Evolutionary conservation across 2,888 invertebrate species (phyloP).

Genomic region (Entomobrya multifasciata): DNA sequence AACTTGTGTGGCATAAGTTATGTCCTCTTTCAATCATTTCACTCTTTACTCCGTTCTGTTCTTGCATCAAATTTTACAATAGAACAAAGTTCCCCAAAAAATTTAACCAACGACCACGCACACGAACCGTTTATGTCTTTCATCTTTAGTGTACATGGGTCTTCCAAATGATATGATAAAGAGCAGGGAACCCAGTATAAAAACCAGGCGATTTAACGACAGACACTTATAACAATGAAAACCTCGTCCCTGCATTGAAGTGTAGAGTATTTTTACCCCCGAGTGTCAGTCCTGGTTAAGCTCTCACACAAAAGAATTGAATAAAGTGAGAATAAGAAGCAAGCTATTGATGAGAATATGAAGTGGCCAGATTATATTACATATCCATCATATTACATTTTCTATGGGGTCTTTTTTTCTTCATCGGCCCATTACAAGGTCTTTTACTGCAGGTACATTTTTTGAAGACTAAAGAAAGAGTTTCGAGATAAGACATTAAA

Average conservation of each 20-base stretch:
- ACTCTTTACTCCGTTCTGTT: too few relatives aligned
- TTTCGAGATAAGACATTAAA: slow-evolving; percentile 51
- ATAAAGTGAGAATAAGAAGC: neutral
- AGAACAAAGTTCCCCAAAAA: too few relatives aligned
- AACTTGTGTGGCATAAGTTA: too few relatives aligned
- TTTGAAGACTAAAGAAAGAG: neutral
- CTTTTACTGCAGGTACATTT: slow-evolving; percentile 7
- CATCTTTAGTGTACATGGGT: too few relatives aligned
- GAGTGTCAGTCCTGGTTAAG: slow-evolving; percentile 14
- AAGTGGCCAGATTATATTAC: neutral
- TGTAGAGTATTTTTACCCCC: neutral
- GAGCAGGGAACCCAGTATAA: too few relatives aligned
- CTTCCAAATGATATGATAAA: too few relatives aligned
- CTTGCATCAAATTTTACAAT: too few relatives aligned
- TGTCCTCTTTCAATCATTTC: too few relatives aligned
- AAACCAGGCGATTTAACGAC: neutral
- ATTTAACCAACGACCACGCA: too few relatives aligned
- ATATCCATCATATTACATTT: neutral
- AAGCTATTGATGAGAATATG: neutral
- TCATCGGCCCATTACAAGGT: neutral
- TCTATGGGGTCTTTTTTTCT: neutral
- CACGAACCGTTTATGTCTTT: too few relatives aligned
- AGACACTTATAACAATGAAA: too few relatives aligned
- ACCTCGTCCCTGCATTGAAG: neutral
- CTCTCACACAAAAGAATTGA: neutral